Evolutionary conservation across 1,140 invertebrate genomes (phyloP), one percentile per base, ranked within the genome.

Genomic region (Dreissena rostriformis): DNA sequence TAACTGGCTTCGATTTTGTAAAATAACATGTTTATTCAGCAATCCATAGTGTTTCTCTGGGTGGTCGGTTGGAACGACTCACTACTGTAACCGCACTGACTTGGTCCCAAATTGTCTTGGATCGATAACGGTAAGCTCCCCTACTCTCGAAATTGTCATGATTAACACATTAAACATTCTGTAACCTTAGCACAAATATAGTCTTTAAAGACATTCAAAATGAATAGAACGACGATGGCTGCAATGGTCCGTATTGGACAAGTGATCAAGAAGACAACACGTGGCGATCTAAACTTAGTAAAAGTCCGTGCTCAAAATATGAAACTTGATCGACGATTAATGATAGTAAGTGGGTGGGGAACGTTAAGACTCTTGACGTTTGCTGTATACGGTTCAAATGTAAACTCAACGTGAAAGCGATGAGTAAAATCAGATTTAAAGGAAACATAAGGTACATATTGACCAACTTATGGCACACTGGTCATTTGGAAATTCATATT

Each of bases 221-320:
- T 61, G 57, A 24, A n/a, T 61, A 2, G 57, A 61, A 61, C 17
- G 17, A 11, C 4, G 22, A 24, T 61, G 22, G 22, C 57, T n/a
- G 57, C 52, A 14, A 63, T 76, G 53, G 29, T 76, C 52, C 28
- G 49, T 5, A 61, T 78, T 7, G 75, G 75, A 14, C 75, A 78
- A 67, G 75, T 78, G 39, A 51, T 78, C 19, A 78, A 78, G 49
- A 22, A 52, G 19, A 66, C 5, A 5, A 17, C 63, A n/a, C 14
- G 61, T 26, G 19, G 39, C 1, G 75, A 53, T 51, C 17, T n/a
- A 49, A 8, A 17, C 19, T 14, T 78, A 10, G 75, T 67, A 11
- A 78, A 67, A 78, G 75, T 78, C 39, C 28, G 63, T 11, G 17
- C 39, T 52, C 75, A 39, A 52, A 66, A 67, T 24, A 78, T 78